Conservation (phyloP, 2,797 vertebrate genomes). For the Squalus acanthias region DNA sequence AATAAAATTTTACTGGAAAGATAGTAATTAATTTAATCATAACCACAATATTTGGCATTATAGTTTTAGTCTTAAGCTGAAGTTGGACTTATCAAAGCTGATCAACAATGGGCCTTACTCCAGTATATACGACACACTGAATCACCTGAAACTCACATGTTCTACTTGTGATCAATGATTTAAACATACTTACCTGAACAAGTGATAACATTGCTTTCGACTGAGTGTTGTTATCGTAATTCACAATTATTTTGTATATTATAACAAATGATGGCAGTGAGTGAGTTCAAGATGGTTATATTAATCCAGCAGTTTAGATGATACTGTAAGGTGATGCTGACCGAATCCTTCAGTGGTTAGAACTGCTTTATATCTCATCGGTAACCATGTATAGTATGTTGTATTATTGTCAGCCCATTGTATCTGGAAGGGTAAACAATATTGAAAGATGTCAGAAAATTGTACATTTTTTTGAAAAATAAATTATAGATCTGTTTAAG, state of each 20-base stretch:
- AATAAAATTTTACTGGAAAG: not conserved
- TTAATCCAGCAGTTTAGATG: not conserved
- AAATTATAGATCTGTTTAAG: not conserved
- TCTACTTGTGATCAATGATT: not conserved
- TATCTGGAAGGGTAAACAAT: not conserved
- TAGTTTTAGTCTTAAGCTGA: not conserved
- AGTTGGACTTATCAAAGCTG: too few species aligned
- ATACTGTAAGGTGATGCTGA: not conserved
- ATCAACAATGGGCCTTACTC: too few species aligned
- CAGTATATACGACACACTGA: too few species aligned
- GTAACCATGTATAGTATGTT: not conserved
- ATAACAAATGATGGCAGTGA: not conserved
- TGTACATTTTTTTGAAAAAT: not conserved
- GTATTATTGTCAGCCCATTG: not conserved
- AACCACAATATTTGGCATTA: not conserved
- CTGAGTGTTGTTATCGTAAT: not conserved
- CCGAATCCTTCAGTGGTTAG: not conserved
- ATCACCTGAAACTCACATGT: too few species aligned
- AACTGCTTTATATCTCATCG: not conserved
- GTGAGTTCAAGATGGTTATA: not conserved
- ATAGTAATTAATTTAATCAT: not conserved
- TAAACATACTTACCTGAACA: not conserved
- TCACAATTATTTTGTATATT: not conserved
- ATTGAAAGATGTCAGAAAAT: not conserved
- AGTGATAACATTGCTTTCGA: not conserved